Conservation (phyloP, 2,113 vertebrate species). For the Plectropomus leopardus region DNA sequence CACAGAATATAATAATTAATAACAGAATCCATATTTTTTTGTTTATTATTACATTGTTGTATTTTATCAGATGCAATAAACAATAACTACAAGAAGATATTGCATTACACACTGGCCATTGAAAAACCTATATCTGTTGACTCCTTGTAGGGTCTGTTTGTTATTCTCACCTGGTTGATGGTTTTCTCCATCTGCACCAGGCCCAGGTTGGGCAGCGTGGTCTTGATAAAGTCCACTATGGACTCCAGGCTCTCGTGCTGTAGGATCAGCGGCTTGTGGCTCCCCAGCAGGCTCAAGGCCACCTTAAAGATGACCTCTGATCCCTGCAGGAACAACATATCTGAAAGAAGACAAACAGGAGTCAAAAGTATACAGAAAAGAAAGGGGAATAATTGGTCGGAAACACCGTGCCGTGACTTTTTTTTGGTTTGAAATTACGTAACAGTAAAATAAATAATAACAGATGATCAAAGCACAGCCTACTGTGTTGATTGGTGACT, state of each 20-base stretch:
- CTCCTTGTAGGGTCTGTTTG: too few relatives aligned
- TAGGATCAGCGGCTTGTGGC: constrained; percentile 95
- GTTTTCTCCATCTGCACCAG: constrained; percentile 98
- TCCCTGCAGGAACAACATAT: constrained; percentile 96
- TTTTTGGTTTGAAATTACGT: background rate
- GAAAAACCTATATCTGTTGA: too few relatives aligned
- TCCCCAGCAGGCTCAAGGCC: constrained; percentile 93
- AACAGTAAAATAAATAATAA: constrained; percentile 12
- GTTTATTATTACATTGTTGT: too few relatives aligned
- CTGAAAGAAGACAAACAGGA: constrained; percentile 74
- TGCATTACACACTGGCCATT: too few relatives aligned
- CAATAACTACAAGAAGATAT: too few relatives aligned
- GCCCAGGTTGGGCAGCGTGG: constrained; percentile 92
- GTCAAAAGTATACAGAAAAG: background rate
- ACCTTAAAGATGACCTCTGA: constrained; percentile 97
- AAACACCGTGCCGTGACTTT: background rate
- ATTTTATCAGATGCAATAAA: too few relatives aligned
- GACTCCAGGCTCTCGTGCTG: constrained; percentile 95
- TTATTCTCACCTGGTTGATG: constrained; percentile 91
- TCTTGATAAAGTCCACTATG: constrained; percentile 97
- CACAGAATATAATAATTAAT: too few relatives aligned
- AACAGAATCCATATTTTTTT: too few relatives aligned
- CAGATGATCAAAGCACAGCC: constrained; percentile 17
- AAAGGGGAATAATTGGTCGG: background rate
- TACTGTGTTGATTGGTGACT: constrained; percentile 35